Conservation (phyloP, 2,797 vertebrate species). For the Melanotaenia maccullochi region DNA sequence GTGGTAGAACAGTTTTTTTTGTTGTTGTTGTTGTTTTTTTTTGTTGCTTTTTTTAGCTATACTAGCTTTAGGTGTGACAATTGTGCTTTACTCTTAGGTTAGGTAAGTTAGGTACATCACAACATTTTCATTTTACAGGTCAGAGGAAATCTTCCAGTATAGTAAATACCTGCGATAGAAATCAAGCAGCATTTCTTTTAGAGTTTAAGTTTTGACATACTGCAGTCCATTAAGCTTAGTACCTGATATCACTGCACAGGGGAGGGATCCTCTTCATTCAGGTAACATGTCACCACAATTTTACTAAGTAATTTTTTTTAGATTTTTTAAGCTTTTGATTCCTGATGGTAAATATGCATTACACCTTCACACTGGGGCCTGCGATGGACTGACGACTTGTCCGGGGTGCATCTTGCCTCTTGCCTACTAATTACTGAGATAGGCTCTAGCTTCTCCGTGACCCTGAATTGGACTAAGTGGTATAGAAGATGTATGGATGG, state of each 20-base stretch:
- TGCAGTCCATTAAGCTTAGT: background rate
- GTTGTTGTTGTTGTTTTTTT: slow-evolving; percentile 4
- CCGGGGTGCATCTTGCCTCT: too few species aligned
- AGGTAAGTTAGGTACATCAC: too few species aligned
- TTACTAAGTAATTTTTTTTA: background rate
- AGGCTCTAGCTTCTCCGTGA: too few species aligned
- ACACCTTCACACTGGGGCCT: background rate
- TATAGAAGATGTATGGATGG: too few species aligned
- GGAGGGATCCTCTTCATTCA: background rate
- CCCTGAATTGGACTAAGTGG: too few species aligned
- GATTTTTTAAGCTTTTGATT: background rate
- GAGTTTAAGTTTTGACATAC: background rate
- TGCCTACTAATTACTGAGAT: too few species aligned
- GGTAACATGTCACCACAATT: background rate
- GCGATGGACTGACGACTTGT: too few species aligned
- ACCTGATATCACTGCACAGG: background rate
- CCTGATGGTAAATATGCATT: background rate
- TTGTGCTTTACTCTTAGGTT: background rate
- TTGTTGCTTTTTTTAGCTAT: slow-evolving; percentile 5
- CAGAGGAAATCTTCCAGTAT: background rate
- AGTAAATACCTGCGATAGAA: too few species aligned
- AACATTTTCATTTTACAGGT: background rate
- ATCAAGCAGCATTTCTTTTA: background rate
- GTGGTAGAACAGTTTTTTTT: background rate
- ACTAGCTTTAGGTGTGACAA: background rate